These are phyloP conservation scores for Pterobdella sp. DNA, from an alignment of 2,888 invertebrate genomes.

Conservation along the genomic window DNA sequence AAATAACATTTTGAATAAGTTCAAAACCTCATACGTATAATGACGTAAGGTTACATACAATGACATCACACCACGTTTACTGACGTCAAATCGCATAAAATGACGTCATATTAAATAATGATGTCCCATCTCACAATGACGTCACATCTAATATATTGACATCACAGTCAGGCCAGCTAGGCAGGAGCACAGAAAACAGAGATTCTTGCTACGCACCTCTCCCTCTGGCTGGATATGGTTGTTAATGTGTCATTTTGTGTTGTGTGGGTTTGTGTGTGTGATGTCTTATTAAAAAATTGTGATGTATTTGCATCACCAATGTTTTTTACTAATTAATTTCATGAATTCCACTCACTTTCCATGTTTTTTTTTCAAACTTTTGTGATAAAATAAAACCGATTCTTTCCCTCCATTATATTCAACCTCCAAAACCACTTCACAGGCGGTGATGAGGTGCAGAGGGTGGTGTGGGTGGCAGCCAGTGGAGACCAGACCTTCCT, in stretches of 20 bases:
- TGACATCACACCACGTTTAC: too few relatives aligned
- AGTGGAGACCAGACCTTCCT: slow-evolving; percentile 93
- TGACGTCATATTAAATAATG: too few relatives aligned
- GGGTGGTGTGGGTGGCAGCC: slow-evolving; percentile 83
- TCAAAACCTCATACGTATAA: too few relatives aligned
- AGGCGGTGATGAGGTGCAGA: not conserved
- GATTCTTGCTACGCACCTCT: not conserved
- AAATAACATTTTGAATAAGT: too few relatives aligned
- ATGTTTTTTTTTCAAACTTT: not conserved
- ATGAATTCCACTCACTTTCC: not conserved
- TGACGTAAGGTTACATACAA: too few relatives aligned
- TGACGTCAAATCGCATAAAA: too few relatives aligned
- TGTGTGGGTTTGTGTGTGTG: not conserved
- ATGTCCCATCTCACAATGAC: too few relatives aligned
- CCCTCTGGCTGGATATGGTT: not conserved
- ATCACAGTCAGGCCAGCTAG: slow-evolving; percentile 1
- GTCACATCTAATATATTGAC: too few relatives aligned
- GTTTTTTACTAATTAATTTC: not conserved
- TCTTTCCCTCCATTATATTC: not conserved
- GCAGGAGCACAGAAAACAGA: not conserved
- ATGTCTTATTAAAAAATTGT: not conserved
- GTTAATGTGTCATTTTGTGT: too few relatives aligned
- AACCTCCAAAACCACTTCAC: not conserved
- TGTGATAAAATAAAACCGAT: too few relatives aligned
- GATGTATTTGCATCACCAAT: not conserved